phyloP scores from a whole-genome alignment of 2,888 invertebrate species.

The Synergus umbraculus region DNA sequence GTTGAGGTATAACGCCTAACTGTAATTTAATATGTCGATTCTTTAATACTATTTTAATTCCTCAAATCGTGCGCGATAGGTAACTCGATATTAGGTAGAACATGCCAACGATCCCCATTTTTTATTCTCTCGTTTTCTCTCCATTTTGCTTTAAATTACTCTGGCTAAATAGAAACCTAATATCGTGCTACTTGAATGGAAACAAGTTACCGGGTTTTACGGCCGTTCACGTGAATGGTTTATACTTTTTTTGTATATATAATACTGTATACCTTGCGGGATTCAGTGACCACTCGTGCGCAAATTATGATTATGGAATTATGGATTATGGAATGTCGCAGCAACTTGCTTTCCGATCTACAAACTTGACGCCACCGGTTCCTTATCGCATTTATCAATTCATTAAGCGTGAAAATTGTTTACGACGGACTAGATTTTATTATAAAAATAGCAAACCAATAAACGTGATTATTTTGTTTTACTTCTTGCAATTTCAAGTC shows the following conservation, averaged over 20 bases:
- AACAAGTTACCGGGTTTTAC: background rate
- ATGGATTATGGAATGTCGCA: constrained; percentile 12
- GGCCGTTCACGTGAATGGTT: background rate
- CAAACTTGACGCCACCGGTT: background rate
- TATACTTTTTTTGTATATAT: background rate
- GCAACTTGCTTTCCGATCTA: constrained; percentile 2
- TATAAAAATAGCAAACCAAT: too few relatives aligned
- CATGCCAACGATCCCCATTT: constrained; percentile 16
- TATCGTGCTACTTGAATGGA: background rate
- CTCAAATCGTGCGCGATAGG: constrained; percentile 8
- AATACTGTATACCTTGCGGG: background rate
- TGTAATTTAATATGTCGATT: background rate
- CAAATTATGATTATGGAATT: constrained; percentile 4
- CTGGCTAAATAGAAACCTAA: constrained; percentile 12
- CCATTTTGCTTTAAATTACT: background rate
- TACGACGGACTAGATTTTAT: background rate
- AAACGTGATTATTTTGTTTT: too few relatives aligned
- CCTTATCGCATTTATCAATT: background rate
- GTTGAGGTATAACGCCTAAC: constrained; percentile 11
- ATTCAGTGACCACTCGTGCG: background rate
- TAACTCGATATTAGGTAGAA: background rate
- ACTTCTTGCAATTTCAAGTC: too few relatives aligned
- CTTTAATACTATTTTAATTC: constrained; percentile 12
- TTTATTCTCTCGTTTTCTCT: background rate
- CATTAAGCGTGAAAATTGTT: background rate